Base-by-base conservation (phyloP, 92 coral and sea anemone species). In the Epizoanthus scotinus region DNA sequence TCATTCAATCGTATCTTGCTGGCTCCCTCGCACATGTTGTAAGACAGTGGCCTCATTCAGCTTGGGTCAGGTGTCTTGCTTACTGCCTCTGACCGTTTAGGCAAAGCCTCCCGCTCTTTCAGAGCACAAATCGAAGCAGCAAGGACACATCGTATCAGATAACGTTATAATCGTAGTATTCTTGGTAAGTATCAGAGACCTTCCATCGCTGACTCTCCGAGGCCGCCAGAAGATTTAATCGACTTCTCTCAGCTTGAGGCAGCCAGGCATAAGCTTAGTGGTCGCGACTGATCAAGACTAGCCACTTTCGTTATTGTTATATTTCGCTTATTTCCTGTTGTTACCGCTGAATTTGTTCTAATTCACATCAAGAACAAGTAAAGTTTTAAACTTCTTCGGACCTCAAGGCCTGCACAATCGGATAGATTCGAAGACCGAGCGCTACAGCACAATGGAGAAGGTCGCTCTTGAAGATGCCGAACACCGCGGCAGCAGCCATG, bases 171-270 rank as follows among this genome's bases (percentile, higher is more conserved):
- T n/a, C 22, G 12, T 21, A 53, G 9, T 54, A 52, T 52, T 21
- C 53, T 50, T 40, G 81, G 81, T 75, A 3, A 75, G 81, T 75
- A 75, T 58, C 67, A 0, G 19, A 60, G 81, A 10, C 56, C 17
- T 53, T 17, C 49, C 52, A 47, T 57, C 68, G 36, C 24, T 8
- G n/a, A 4, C 63, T 75, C 59, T 75, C 69, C 67, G 81, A 56
- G 68, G 59, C 69, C 61, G 29, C 56, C 81, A 58, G 81, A 59
- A 75, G 81, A 68, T 75, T 55, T 0, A 5, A 29, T 53, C 27
- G 40, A 55, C 81, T 58, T 63, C 18, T 31, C 21, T 21, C 59
- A 44, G 80, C 27, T 10, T 50, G 15, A 31, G 50, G 55, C 57
- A 26, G 19, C 53, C 72, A 67, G 40, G 44, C 72, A 67, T 14